Percentiles rank a stretch among this genome's conserved stretches.
phyloP scores from a whole-genome alignment of 2,797 vertebrate genomes.

The Artibeus jamaicensis region DNA sequence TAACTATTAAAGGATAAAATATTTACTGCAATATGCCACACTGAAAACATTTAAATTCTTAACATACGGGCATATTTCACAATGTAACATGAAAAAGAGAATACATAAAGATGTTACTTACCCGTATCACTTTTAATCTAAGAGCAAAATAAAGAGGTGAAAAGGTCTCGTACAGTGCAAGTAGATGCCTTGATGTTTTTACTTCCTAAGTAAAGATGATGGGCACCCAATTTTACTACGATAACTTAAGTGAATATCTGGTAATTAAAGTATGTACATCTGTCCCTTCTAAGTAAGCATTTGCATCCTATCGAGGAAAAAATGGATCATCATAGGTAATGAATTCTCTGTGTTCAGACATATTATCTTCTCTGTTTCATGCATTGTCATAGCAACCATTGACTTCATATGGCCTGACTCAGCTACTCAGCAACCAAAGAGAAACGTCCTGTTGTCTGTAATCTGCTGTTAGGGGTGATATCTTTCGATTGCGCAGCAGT shows the following conservation, averaged over 20 bases:
- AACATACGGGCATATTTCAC: conserved; percentile 61
- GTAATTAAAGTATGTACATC: conserved; percentile 67
- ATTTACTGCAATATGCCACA: conserved; percentile 49
- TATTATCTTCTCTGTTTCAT: conserved; percentile 73
- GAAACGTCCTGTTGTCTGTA: conserved; percentile 57
- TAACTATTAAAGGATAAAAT: conserved; percentile 60
- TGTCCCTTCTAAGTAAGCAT: conserved; percentile 37
- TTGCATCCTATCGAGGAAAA: conserved; percentile 56
- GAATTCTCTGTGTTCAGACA: conserved; percentile 68
- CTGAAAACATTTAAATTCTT: conserved; percentile 67
- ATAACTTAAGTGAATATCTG: conserved; percentile 44
- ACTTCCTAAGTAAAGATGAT: conserved; percentile 52
- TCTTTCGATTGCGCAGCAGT: not conserved
- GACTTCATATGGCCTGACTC: conserved; percentile 76
- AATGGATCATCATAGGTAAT: conserved; percentile 67
- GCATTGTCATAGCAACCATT: conserved; percentile 77
- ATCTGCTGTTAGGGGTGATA: conserved; percentile 57
- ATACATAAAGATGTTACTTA: conserved; percentile 60
- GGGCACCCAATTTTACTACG: not conserved
- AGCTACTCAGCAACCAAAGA: conserved; percentile 64
- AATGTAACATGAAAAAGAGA: conserved; percentile 52
- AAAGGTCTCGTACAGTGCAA: conserved; percentile 29
- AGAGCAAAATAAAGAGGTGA: conserved; percentile 60
- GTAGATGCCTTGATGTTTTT: not conserved
- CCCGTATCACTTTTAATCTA: conserved; percentile 49